phyloP scores from a whole-genome alignment of 2,888 invertebrate genomes.

The Chrysolina haemoptera region DNA sequence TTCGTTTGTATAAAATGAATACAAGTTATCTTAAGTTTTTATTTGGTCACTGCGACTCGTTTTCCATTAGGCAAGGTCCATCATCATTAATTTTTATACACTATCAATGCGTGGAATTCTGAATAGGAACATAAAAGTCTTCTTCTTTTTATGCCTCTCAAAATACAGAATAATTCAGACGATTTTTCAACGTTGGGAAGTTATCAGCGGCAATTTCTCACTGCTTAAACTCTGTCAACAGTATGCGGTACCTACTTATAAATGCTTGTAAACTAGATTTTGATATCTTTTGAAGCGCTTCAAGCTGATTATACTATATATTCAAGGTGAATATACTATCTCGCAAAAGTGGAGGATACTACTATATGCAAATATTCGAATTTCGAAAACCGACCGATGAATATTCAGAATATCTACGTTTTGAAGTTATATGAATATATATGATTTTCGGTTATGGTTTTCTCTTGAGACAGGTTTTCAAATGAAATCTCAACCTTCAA shows the following conservation, averaged over 20 bases:
- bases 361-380: background rate
- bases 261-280: slow-evolving; percentile 32
- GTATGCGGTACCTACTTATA: slow-evolving; percentile 28
- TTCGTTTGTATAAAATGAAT: slow-evolving; percentile 3
- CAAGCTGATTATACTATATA: slow-evolving; percentile 13
- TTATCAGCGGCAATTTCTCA: slow-evolving; percentile 30
- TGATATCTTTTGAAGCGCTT: slow-evolving; percentile 28
- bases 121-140: slow-evolving; percentile 13
- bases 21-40: background rate
- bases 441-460: no score
- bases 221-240: slow-evolving; percentile 22
- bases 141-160: slow-evolving; percentile 12
- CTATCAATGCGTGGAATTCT: slow-evolving; percentile 18
- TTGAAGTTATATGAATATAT: no score
- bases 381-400: no score
- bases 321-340: no score
- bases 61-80: slow-evolving; percentile 12
- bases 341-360: background rate
- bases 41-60: slow-evolving; percentile 2
- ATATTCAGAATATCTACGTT: no score
- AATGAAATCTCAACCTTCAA: no score
- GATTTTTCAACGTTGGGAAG: slow-evolving; percentile 29
- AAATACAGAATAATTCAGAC: slow-evolving; percentile 26
- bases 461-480: no score
- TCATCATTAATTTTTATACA: slow-evolving; percentile 21